Evolutionary conservation across 1,140 invertebrate species (phyloP), one percentile per base, ranked within the genome.

Genomic region (Geopemphigus sp.): DNA sequence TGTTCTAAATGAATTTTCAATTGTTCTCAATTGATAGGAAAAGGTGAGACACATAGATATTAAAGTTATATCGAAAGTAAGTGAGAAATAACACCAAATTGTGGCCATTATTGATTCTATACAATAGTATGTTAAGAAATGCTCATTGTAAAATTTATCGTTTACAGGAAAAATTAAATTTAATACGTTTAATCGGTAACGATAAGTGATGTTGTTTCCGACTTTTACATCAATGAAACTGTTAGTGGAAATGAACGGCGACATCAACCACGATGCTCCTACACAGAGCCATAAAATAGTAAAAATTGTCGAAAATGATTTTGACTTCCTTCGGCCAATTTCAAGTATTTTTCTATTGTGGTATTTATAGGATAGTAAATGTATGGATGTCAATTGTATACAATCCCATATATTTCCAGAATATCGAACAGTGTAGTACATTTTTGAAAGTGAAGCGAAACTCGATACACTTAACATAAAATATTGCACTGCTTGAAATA

Each of bases 131-230:
- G 17, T 17, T 4, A 26, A 4, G 6, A 24, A 68, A 50, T 68
- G 22, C 14, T 68, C 45, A 22, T 68, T 68, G 45, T 50, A 68
- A 22, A 68, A 68, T 5, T 24, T n/a, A 50, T 68, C 66, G 15
- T 19, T 50, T 15, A 24, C 22, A 1, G 66, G 66, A 5, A 45
- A 68, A 10, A 5, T 5, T 6, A 24, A 68, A 26, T 26, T 50
- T 6, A 68, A 0, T 14, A 50, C 3, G 64, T 47, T 47, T 5
- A 15, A 47, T 5, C 64, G 64, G 39, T 47, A 68, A 68, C 1
- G 6, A 22, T 26, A 19, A 24, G n/a, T n/a, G n/a, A 50, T 10
- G 5, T 17, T 0, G 14, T 68, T 26, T 1, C 24, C 12, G 22
- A 17, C 0, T 2, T 68, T 10, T 15, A 19, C 6, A 8, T 26